phyloP scores from a whole-genome alignment of 2,888 invertebrate species.

The Cyclophora punctaria region DNA sequence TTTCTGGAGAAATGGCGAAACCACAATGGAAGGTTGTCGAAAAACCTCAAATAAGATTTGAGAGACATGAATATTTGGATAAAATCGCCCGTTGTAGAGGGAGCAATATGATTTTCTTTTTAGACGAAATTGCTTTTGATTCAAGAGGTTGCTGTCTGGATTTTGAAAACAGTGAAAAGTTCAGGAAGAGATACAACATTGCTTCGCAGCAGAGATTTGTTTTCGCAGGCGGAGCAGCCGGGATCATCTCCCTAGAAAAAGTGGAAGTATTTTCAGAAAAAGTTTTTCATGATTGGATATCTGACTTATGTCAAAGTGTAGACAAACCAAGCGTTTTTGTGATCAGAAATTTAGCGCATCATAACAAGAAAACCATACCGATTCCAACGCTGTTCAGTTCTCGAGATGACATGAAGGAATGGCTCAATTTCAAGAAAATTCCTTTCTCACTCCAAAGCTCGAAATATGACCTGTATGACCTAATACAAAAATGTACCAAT shows the following conservation, averaged over 20 bases:
- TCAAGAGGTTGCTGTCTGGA: too few relatives aligned
- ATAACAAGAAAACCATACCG: conserved; percentile 7
- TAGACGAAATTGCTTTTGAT: conserved; percentile 18
- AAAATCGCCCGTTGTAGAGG: conserved; percentile 11
- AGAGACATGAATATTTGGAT: conserved; percentile 34
- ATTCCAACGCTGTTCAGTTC: conserved; percentile 18
- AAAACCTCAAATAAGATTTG: conserved; percentile 29
- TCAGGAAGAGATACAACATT: too few relatives aligned
- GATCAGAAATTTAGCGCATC: conserved; percentile 15
- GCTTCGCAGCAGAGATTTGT: too few relatives aligned
- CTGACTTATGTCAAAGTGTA: conserved; percentile 14
- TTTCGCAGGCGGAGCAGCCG: too few relatives aligned
- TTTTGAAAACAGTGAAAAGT: too few relatives aligned
- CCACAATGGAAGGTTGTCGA: conserved; percentile 24
- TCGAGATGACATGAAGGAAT: conserved; percentile 22
- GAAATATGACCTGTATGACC: conserved; percentile 24
- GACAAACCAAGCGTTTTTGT: conserved; percentile 23
- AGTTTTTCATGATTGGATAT: conserved; percentile 22
- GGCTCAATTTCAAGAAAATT: conserved; percentile 26
- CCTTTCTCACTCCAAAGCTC: conserved; percentile 17
- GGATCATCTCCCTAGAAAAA: conserved; percentile 8
- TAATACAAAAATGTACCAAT: conserved; percentile 30
- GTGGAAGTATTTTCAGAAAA: conserved; percentile 10
- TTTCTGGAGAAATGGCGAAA: too few relatives aligned
- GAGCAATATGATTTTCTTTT: conserved; percentile 21